Conservation (phyloP, 1,140 invertebrate species). For the Drosophila nebulosa region DNA sequence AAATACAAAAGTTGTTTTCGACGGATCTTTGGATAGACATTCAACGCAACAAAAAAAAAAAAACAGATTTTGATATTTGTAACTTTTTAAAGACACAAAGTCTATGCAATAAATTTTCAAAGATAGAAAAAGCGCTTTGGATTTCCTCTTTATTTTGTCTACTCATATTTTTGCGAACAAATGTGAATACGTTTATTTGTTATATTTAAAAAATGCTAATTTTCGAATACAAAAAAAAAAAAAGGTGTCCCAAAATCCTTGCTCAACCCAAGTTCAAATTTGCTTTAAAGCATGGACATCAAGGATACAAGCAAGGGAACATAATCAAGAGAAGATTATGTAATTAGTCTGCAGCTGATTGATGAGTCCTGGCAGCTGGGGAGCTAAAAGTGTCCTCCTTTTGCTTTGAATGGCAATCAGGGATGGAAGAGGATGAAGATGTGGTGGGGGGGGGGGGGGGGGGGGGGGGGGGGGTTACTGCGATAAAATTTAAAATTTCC, state of each 20-base stretch:
- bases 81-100: no score
- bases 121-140: no score
- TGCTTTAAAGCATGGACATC: slow-evolving; percentile 10
- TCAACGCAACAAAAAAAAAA: no score
- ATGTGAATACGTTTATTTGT: no score
- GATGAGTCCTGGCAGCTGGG: slow-evolving; percentile 76
- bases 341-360: slow-evolving; percentile 81
- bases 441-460: no score
- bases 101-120: no score
- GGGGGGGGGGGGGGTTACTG: slow-evolving; percentile 59
- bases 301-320: slow-evolving; percentile 28
- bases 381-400: slow-evolving; percentile 44
- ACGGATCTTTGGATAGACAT: no score
- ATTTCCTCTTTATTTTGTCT: no score
- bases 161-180: no score
- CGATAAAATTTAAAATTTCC: slow-evolving; percentile 74
- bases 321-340: slow-evolving; percentile 81
- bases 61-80: no score
- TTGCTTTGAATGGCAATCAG: slow-evolving; percentile 51
- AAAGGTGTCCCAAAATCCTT: not conserved
- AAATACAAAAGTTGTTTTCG: no score
- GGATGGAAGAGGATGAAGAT: not conserved
- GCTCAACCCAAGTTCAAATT: slow-evolving; percentile 48
- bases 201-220: not conserved
- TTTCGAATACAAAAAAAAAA: not conserved